A percentile compares a stretch with the other conserved stretches of the same genome.
Conservation (phyloP, 2,113 vertebrate genomes). For the Onychorhynchus coronatus region DNA sequence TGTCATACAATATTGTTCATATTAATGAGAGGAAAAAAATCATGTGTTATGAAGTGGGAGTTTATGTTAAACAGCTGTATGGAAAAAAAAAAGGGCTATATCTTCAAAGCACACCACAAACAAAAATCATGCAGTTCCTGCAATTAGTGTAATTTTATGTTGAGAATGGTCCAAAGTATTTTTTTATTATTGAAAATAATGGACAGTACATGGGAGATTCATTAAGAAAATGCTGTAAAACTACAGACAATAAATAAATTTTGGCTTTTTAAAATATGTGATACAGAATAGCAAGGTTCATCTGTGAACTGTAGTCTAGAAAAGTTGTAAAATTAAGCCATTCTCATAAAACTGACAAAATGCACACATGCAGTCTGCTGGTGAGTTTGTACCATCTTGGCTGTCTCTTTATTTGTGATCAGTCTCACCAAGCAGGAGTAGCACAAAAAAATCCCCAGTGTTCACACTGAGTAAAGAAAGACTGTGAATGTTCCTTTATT, state of each 20-base stretch:
- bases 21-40: background rate
- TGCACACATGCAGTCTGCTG: background rate
- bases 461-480: background rate
- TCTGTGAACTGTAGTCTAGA: background rate
- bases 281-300: background rate
- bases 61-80: background rate
- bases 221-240: background rate
- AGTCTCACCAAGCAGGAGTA: background rate
- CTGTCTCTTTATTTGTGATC: background rate
- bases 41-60: background rate
- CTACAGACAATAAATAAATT: background rate
- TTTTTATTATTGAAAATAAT: background rate
- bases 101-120: background rate
- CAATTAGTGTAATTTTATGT: background rate
- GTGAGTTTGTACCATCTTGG: background rate
- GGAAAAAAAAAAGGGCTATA: background rate
- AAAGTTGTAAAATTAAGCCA: background rate
- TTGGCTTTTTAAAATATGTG: background rate
- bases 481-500: background rate
- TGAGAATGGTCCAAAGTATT: background rate
- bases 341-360: background rate
- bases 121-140: background rate
- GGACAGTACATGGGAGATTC: background rate
- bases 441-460: background rate
- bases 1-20: background rate